These are phyloP conservation scores for Plemyria rubiginata DNA, from an alignment of 2,888 invertebrate species.

Conservation along the genomic window DNA sequence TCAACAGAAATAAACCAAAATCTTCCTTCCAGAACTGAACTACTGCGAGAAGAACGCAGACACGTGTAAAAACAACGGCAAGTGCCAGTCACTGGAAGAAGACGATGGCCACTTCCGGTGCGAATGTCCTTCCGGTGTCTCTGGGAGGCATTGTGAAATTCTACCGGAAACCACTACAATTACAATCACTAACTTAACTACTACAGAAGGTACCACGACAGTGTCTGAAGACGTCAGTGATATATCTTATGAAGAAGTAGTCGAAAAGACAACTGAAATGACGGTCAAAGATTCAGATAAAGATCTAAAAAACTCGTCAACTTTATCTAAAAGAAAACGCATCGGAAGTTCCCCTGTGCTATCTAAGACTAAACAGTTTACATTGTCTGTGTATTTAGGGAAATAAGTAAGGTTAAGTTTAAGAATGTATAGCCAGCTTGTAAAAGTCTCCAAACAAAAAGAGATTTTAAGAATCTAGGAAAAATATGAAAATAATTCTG, in stretches of 20 bases:
- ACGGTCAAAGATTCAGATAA: slow-evolving; percentile 22
- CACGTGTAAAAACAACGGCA: slow-evolving; percentile 92
- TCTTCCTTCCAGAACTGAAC: slow-evolving; percentile 86
- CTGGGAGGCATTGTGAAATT: slow-evolving; percentile 91
- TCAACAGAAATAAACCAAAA: not conserved
- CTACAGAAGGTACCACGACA: slow-evolving; percentile 45
- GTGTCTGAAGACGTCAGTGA: slow-evolving; percentile 30
- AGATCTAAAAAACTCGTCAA: slow-evolving; percentile 17
- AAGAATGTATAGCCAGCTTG: not conserved
- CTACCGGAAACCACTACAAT: slow-evolving; percentile 64
- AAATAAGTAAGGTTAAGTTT: slow-evolving; percentile 5
- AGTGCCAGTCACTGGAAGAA: slow-evolving; percentile 91
- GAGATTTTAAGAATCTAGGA: not conserved
- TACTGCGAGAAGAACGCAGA: slow-evolving; percentile 92
- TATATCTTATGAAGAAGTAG: slow-evolving; percentile 21
- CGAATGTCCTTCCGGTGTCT: slow-evolving; percentile 89
- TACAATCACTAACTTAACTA: slow-evolving; percentile 45
- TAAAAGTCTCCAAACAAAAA: not conserved
- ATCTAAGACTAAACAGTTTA: slow-evolving; percentile 33
- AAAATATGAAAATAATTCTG: not conserved
- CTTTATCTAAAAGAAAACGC: slow-evolving; percentile 26
- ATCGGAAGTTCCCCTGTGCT: slow-evolving; percentile 28
- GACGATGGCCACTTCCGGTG: slow-evolving; percentile 92
- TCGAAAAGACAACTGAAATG: slow-evolving; percentile 27
- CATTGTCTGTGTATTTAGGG: slow-evolving; percentile 31